phyloP scores from a whole-genome alignment of 2,888 invertebrate genomes.

The Drosophila atroscutellata region DNA sequence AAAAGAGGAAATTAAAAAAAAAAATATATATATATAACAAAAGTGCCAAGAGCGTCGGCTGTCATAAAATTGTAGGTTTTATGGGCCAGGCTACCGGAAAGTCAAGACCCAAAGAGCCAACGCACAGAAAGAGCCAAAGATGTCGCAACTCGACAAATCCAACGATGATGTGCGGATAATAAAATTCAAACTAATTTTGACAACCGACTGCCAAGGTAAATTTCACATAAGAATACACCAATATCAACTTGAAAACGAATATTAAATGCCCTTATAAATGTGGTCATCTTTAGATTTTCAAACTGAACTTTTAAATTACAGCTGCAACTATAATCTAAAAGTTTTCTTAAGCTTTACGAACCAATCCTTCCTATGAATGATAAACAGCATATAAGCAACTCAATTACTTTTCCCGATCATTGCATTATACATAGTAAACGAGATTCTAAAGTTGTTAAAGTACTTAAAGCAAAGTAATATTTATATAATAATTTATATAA shows the following conservation, averaged over 20 bases:
- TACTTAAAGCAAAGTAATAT: background rate
- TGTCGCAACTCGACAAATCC: slow-evolving; percentile 44
- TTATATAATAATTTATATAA: too few relatives aligned
- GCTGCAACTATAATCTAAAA: background rate
- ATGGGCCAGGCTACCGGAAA: slow-evolving; percentile 75
- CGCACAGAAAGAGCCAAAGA: slow-evolving; percentile 27
- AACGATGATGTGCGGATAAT: slow-evolving; percentile 63
- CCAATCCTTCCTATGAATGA: background rate
- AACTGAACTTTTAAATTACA: background rate
- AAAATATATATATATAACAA: slow-evolving; percentile 16
- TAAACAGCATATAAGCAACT: background rate
- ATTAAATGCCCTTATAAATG: slow-evolving; percentile 14
- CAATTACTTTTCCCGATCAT: background rate
- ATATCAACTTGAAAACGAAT: slow-evolving; percentile 4
- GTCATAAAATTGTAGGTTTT: slow-evolving; percentile 71
- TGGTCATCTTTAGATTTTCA: background rate
- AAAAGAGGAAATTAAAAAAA: slow-evolving; percentile 6
- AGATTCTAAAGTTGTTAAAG: too few relatives aligned
- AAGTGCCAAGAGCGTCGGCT: slow-evolving; percentile 59
- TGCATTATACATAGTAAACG: background rate
- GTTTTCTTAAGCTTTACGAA: accelerated
- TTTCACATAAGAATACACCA: slow-evolving; percentile 38
- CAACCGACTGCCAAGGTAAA: slow-evolving; percentile 59
- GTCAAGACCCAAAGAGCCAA: slow-evolving; percentile 41
- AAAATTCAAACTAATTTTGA: slow-evolving; percentile 77